phyloP scores from a whole-genome alignment of 2,113 vertebrate genomes.

The Hassar affinis region DNA sequence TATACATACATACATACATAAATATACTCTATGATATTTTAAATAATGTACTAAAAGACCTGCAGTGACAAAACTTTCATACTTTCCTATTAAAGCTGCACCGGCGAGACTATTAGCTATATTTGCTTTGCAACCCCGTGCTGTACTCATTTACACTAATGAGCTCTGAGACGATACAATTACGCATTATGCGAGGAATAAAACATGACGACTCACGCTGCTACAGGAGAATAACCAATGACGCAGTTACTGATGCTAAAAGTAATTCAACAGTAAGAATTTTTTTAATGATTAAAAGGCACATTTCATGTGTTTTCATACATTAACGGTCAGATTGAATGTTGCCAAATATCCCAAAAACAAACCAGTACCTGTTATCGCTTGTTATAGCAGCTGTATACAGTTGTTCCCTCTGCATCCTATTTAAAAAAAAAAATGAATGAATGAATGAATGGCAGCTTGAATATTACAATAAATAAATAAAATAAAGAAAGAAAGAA shows the following conservation, averaged over 20 bases:
- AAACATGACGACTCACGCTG: neutral
- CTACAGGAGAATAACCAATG: neutral
- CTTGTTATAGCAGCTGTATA: neutral
- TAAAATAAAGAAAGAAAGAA: too few relatives aligned
- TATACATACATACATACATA: neutral
- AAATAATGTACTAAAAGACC: neutral
- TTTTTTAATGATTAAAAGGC: neutral
- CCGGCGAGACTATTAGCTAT: neutral
- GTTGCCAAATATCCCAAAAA: neutral
- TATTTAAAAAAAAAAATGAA: neutral
- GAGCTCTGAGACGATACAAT: neutral
- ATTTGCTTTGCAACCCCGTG: neutral
- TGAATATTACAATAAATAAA: too few relatives aligned
- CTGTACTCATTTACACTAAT: constrained; percentile 4
- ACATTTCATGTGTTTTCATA: neutral
- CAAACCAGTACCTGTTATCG: neutral
- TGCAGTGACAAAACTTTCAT: neutral
- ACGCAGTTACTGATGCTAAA: too few relatives aligned
- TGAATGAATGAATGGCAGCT: neutral
- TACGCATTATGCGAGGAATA: neutral
- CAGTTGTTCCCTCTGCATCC: neutral
- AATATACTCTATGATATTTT: too few relatives aligned
- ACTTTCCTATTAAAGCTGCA: neutral
- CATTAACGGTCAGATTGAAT: neutral
- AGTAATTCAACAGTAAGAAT: neutral